These are phyloP conservation scores for Drepana arcuata DNA, from an alignment of 1,140 invertebrate species.

Conservation along the genomic window DNA sequence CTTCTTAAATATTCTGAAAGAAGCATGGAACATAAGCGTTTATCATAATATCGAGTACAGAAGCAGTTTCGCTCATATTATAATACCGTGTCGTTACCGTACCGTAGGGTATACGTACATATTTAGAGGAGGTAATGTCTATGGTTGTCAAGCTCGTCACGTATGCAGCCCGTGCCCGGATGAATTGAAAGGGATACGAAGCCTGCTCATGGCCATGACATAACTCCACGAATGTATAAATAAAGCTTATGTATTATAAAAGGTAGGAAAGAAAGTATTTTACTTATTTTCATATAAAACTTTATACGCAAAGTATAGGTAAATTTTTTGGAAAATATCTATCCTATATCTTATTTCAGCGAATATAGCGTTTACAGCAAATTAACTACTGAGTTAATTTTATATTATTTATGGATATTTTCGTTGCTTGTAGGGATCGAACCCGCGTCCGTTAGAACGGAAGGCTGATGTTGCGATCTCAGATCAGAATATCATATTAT, in stretches of 20 bases:
- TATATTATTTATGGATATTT: too few relatives aligned
- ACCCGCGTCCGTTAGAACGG: too few relatives aligned
- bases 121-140: conserved; percentile 25
- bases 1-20: too few relatives aligned
- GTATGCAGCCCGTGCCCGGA: conserved; percentile 30
- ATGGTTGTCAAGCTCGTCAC: conserved; percentile 30
- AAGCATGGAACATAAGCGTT: conserved; percentile 17
- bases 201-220: conserved; percentile 15
- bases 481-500: too few relatives aligned
- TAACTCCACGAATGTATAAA: conserved; percentile 9
- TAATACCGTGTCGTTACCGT: conserved; percentile 24
- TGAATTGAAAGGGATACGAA: conserved; percentile 30
- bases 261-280: neutral
- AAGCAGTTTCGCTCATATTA: conserved; percentile 23
- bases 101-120: conserved; percentile 14
- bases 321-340: too few relatives aligned
- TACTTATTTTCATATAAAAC: too few relatives aligned
- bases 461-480: too few relatives aligned
- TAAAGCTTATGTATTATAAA: neutral
- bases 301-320: too few relatives aligned
- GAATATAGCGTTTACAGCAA: too few relatives aligned
- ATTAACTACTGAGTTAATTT: neutral
- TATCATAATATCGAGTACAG: conserved; percentile 14
- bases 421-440: too few relatives aligned
- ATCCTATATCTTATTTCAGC: too few relatives aligned